Evolutionary conservation across 1,140 invertebrate genomes (phyloP).

Genomic region (Hesperophylax magnus): DNA sequence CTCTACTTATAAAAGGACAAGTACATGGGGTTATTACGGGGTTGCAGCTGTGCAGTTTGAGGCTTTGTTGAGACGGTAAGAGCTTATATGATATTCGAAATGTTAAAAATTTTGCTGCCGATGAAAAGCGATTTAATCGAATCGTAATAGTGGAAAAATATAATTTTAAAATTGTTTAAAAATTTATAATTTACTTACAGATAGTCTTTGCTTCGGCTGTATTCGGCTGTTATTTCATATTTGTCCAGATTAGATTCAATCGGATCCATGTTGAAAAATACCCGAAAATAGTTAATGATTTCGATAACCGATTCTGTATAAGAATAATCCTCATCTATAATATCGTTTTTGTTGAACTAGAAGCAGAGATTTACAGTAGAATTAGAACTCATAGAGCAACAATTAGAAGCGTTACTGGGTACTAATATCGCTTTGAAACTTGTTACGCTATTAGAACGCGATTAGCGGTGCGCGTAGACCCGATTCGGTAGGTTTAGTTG

Average conservation of each 20-base stretch:
- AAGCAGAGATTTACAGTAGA: neutral
- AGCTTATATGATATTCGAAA: too few relatives aligned
- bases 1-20: too few relatives aligned
- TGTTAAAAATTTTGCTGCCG: too few relatives aligned
- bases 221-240: conserved; percentile 85
- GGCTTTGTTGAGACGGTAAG: too few relatives aligned
- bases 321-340: neutral
- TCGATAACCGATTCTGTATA: neutral
- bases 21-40: too few relatives aligned
- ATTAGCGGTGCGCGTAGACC: too few relatives aligned
- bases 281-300: neutral
- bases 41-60: too few relatives aligned
- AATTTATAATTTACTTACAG: conserved; percentile 72
- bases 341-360: neutral
- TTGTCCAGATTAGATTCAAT: conserved; percentile 78
- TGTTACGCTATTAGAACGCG: too few relatives aligned
- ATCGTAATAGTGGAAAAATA: neutral
- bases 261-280: conserved; percentile 69
- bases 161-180: neutral
- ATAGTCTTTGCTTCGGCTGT: conserved; percentile 88
- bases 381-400: too few relatives aligned
- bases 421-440: too few relatives aligned
- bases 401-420: too few relatives aligned
- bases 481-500: too few relatives aligned
- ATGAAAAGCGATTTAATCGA: neutral